Evolutionary conservation across 2,888 invertebrate species (phyloP), one percentile per base, ranked within the genome.

Genomic region (Ornithoptera priamus): DNA sequence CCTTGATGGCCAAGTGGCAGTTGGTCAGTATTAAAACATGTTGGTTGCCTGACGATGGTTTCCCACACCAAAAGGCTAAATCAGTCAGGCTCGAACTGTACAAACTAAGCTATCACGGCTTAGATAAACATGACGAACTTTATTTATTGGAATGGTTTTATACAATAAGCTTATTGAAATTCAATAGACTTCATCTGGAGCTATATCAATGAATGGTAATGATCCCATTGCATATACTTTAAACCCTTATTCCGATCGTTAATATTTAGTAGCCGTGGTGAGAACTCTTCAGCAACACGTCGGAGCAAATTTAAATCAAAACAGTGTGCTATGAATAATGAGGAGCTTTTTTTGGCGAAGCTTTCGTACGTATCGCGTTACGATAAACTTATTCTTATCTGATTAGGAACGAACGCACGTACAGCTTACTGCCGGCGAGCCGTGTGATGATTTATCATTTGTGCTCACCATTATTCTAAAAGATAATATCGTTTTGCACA

Each of bases 351-450:
- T 64, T 36, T 39, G 39, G 64, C 64, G 24, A 68, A 56, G 36
- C 36, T 24, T 57, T 65, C 61, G 30, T 46, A 39, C 39, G 60
- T 62, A 57, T 62, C 57, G 24, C 7, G 64, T 63, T 67, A 62
- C 53, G 56, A 24, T 58, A 46, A 56, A 59, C 71, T 62, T 17
- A 22, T 63, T 58, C 53, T 39, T 24, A 65, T 30, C 73, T 76
- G 71, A 75, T 81, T 77, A 75, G 71, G 68, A 83, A 75, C 75
- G 72, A 50, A 65, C 71, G 76, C 82, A 83, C 82, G 82, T 80
- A 71, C 61, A 57, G 69, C 22, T 74, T 77, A 72, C 71, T 75
- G 68, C 68, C 72, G 67, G 58, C 73, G 72, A 75, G 72, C 72
- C 73, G 68, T 60, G 59, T 67, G 58, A 69, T 39, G 63, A 65